Conservation (phyloP, 2,797 vertebrate species). For the Rhabdomys pumilio region DNA sequence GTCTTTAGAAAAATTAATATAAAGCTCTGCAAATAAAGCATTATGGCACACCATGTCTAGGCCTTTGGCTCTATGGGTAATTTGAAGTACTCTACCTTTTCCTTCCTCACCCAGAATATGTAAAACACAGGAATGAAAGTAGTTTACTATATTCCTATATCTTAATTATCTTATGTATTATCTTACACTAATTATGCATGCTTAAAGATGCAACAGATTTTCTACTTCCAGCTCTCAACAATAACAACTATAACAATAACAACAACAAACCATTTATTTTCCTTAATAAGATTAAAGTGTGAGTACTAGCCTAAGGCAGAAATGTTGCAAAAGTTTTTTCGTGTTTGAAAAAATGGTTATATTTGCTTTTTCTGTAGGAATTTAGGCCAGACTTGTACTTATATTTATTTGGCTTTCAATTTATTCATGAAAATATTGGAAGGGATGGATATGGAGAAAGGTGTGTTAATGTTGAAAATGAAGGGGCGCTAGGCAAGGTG, state of each 20-base stretch:
- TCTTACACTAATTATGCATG: constrained; percentile 52
- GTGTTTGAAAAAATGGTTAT: background rate
- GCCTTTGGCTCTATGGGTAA: constrained; percentile 15
- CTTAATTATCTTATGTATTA: constrained; percentile 13
- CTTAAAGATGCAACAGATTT: constrained; percentile 46
- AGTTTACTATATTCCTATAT: constrained; percentile 1
- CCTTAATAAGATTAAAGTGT: constrained; percentile 54
- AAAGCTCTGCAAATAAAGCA: constrained; percentile 33
- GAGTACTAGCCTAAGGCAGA: constrained; percentile 40
- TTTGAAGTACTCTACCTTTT: constrained; percentile 7
- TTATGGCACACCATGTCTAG: background rate
- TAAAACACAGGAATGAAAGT: background rate
- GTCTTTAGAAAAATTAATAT: constrained; percentile 33
- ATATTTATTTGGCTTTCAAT: constrained; percentile 14
- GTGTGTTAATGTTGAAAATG: background rate
- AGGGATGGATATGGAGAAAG: background rate
- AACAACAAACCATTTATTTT: constrained; percentile 58
- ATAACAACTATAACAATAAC: background rate
- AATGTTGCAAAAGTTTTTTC: background rate
- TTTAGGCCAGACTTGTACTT: constrained; percentile 50
- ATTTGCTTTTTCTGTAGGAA: constrained; percentile 39
- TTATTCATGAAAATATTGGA: constrained; percentile 46
- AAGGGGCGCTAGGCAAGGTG: background rate
- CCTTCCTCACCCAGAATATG: background rate
- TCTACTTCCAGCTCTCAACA: constrained; percentile 43